Base-by-base conservation (phyloP, 2,888 invertebrate species). In the Thyatira batis region DNA sequence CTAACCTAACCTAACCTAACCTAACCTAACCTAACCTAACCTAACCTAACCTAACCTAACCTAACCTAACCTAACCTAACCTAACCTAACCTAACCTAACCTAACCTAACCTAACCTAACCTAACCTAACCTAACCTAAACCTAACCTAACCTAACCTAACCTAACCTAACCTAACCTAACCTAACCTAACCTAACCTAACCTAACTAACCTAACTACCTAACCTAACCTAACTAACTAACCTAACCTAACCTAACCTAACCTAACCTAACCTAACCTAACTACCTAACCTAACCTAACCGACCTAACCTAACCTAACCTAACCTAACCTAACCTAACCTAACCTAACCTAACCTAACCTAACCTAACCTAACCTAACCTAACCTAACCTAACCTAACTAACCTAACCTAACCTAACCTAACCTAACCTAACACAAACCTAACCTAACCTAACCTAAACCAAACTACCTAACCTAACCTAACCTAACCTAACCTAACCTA, bases 101-200 rank as follows among this genome's bases (percentile, higher is more conserved):
- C 61, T 55, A 56, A 57, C 58, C 61, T 60, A 58, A 55, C 60
- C 58, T 54, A 53, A 56, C 58, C 60, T 57, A 58, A 65, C 58
- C 58, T 60, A 60, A 58, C 63, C 67, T 63, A 67, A 65, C 67
- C 67, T 67, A 61, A 67, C 67, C 64, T 63, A 58, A 58, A n/a
- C 58, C 60, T 60, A 58, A 58, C 60, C 58, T 60, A 56, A 56
- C 56, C 55, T 58, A 58, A 56, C 58, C 58, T 58, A 63, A 63
- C 61, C 63, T 61, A 61, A 61, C 65, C 62, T 61, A 65, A 65
- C 62, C 62, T 61, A 65, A 59, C 61, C 57, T 57, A 57, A 57
- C 57, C 58, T 58, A 58, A 57, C 58, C 61, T 57, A 61, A 60
- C 59, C 56, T 55, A 61, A 59, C 59, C 56, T 58, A 60, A 49